A percentile compares a stretch with the other conserved stretches of the same genome.
These are phyloP conservation scores for Forficula auricularia DNA, from an alignment of 1,140 invertebrate species.

Conservation along the genomic window DNA sequence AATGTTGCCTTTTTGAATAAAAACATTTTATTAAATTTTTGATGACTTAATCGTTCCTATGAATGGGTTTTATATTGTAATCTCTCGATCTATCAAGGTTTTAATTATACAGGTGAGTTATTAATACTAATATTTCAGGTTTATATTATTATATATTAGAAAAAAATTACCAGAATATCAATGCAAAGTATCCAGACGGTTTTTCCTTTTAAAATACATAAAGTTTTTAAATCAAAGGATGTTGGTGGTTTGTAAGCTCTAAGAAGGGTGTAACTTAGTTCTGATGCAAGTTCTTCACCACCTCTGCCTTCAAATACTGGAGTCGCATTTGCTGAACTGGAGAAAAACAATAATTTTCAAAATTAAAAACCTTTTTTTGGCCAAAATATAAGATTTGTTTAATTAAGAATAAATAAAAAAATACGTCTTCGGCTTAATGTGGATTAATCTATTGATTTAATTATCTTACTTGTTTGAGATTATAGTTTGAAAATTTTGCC, in stretches of 20 bases:
- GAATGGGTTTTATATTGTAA: too few relatives aligned
- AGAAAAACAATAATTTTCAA: slow-evolving; percentile 17
- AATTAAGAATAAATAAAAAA: slow-evolving; percentile 7
- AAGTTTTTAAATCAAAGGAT: slow-evolving; percentile 55
- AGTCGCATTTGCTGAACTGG: slow-evolving; percentile 84
- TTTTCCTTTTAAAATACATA: slow-evolving; percentile 68
- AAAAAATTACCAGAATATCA: slow-evolving; percentile 81
- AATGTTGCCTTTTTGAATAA: background rate
- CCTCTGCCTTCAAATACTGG: slow-evolving; percentile 87
- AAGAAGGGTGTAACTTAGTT: slow-evolving; percentile 59
- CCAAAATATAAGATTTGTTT: slow-evolving; percentile 4
- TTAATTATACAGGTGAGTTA: too few relatives aligned
- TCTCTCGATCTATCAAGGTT: too few relatives aligned
- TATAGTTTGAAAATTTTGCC: too few relatives aligned
- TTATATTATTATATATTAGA: too few relatives aligned
- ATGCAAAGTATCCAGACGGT: slow-evolving; percentile 88
- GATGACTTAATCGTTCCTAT: too few relatives aligned
- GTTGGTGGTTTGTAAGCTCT: slow-evolving; percentile 57
- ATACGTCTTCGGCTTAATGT: background rate
- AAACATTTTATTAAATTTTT: background rate
- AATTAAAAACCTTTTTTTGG: slow-evolving; percentile 7
- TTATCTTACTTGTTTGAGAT: too few relatives aligned
- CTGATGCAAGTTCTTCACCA: slow-evolving; percentile 71
- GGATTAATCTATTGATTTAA: background rate
- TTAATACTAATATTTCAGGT: too few relatives aligned